Conservation (phyloP, 1,140 invertebrate genomes). For the Colletes gigas region DNA sequence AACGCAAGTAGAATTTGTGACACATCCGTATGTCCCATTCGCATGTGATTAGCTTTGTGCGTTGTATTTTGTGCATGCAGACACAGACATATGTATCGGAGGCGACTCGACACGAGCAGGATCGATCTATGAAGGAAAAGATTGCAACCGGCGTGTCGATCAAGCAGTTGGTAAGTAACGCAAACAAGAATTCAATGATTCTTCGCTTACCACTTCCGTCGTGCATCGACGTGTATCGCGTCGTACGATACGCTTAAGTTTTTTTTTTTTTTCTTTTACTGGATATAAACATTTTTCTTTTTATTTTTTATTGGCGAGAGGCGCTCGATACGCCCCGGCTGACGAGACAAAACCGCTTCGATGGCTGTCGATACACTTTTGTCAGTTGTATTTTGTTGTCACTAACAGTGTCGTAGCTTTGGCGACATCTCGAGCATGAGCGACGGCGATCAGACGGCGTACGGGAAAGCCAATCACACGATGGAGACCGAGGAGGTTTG, state of each 20-base stretch:
- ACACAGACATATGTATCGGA: conserved; percentile 80
- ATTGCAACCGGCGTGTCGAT: conserved; percentile 80
- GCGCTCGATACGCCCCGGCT: conserved; percentile 13
- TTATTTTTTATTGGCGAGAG: neutral
- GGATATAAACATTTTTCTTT: neutral
- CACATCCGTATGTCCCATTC: neutral
- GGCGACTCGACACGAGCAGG: conserved; percentile 75
- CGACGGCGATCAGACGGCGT: conserved; percentile 74
- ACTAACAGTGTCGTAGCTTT: conserved; percentile 84
- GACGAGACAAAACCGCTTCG: conserved; percentile 33
- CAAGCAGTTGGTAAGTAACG: conserved; percentile 80
- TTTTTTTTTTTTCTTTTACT: neutral
- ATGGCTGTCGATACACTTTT: conserved; percentile 51
- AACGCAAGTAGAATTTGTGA: conserved; percentile 15
- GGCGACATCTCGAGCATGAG: conserved; percentile 83
- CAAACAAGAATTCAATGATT: neutral
- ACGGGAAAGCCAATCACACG: conserved; percentile 65
- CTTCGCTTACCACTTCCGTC: neutral
- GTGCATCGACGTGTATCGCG: neutral
- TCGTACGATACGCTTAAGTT: too few species aligned
- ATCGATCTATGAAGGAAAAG: conserved; percentile 78
- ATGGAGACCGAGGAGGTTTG: conserved; percentile 76
- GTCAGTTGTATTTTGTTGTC: conserved; percentile 70
- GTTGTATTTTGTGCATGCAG: conserved; percentile 78
- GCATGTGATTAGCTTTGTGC: conserved; percentile 57